A percentile compares a stretch with the other conserved stretches of the same genome.
phyloP scores from a whole-genome alignment of 2,888 invertebrate genomes.

The Acleris holmiana region DNA sequence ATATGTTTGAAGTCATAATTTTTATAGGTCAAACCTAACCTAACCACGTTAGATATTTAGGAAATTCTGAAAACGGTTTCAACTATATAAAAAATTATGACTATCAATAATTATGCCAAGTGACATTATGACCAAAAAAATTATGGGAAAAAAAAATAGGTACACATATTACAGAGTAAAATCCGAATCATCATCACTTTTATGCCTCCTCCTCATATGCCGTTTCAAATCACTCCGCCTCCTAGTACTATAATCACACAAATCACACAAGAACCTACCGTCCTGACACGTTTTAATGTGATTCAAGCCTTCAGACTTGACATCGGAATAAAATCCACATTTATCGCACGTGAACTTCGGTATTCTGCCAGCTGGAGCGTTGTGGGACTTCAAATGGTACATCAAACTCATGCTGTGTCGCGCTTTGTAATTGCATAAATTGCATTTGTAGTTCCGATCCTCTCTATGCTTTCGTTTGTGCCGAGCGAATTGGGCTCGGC shows the following conservation, averaged over 20 bases:
- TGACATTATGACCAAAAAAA: too few relatives aligned
- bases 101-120: too few relatives aligned
- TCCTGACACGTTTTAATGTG: constrained; percentile 39
- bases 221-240: constrained; percentile 53
- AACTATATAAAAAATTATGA: too few relatives aligned
- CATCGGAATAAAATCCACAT: constrained; percentile 41
- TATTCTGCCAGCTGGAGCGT: constrained; percentile 4
- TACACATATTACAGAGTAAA: constrained; percentile 27
- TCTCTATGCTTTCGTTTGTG: constrained; percentile 63
- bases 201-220: constrained; percentile 49
- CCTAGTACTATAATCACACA: constrained; percentile 53
- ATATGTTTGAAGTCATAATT: too few relatives aligned
- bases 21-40: too few relatives aligned
- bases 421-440: constrained; percentile 63
- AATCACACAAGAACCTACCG: constrained; percentile 44
- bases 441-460: constrained; percentile 59
- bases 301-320: constrained; percentile 37
- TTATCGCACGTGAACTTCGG: constrained; percentile 43
- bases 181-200: constrained; percentile 40
- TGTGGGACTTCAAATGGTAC: constrained; percentile 65
- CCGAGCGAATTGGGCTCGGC: constrained; percentile 50
- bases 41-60: too few relatives aligned
- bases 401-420: constrained; percentile 65
- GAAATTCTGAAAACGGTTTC: too few relatives aligned
- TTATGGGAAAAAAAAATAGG: too few relatives aligned